Base-by-base conservation (phyloP, 2,113 vertebrate genomes). In the Cepphus grylle region DNA sequence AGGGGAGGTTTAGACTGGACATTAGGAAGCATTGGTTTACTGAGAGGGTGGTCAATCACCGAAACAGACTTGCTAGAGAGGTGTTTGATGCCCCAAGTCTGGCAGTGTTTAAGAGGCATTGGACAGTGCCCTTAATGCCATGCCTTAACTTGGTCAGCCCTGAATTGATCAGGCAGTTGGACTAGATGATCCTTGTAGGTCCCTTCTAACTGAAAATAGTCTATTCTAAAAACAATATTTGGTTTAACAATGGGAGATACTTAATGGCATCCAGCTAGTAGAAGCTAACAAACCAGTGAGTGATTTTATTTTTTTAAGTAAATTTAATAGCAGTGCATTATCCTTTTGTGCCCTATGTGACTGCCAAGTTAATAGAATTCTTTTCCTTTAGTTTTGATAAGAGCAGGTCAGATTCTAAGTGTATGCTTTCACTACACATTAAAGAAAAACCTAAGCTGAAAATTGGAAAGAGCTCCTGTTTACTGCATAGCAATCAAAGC, bases 381-480 rank as follows among this genome's bases (percentile, higher is more conserved):
- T 70, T 95, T 84, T 78, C 50, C 21, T 79, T 89, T 32, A 45
- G 58, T 91, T 95, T 93, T 82, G 66, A 11, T 77, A 65, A 85
- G 53, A 81, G 30, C 49, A 47, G 62, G 45, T 83, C 63, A 92
- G 22, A 66, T 66, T 79, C n/a, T 81, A 38, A 88, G 12, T 43
- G 29, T 77, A 45, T 88, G 67, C 29, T 90, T 85, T 88, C 29
- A 34, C 18, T 66, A 58, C 50, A 65, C 5, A 5, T 85, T 85
- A 53, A 92, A 93, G 66, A 88, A 90, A 77, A 66, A 45, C 45
- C 66, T 66, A 16, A 86, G 55, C 71, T 94, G 79, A 58, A 91
- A 94, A 79, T 58, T 63, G 66, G 58, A 66, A 56, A 70, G 88
- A 62, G 34, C 23, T 92, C 17, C 45, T 43, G 0, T 90, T 94